Conservation (phyloP, 2,888 invertebrate species). For the Coelinius sp. region DNA sequence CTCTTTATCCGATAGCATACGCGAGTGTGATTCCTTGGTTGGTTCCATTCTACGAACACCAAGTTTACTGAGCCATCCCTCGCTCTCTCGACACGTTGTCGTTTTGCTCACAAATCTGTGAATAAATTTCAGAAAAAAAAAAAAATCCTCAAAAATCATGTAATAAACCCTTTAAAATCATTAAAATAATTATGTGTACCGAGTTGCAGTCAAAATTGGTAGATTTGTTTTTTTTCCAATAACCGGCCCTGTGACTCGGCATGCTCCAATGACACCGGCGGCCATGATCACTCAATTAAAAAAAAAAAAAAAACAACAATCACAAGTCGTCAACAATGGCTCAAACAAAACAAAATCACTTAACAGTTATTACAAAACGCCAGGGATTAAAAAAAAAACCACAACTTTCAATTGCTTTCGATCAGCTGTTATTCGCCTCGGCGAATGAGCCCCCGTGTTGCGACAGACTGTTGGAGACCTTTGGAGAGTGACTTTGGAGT, state of each 20-base stretch:
- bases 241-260: constrained; percentile 56
- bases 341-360: neutral
- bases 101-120: constrained; percentile 66
- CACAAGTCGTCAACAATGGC: neutral
- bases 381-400: neutral
- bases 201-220: constrained; percentile 52
- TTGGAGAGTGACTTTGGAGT: constrained; percentile 1
- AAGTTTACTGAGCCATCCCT: constrained; percentile 91
- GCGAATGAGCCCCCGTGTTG: neutral
- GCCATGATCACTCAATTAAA: constrained; percentile 58
- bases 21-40: constrained; percentile 95
- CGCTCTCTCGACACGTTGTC: constrained; percentile 69
- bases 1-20: constrained; percentile 97
- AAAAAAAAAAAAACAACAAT: neutral
- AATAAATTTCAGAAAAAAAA: neutral
- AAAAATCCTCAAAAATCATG: neutral
- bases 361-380: neutral
- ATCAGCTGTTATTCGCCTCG: neutral
- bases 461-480: neutral
- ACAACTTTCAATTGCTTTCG: neutral
- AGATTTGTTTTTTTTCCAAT: constrained; percentile 59
- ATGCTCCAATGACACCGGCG: constrained; percentile 63
- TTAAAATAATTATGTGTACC: constrained; percentile 51
- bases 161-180: no score
- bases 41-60: constrained; percentile 93